Evolutionary conservation across 2,113 vertebrate species (phyloP), one percentile per base, ranked within the genome.

Genomic region (Dipodomys ordii): DNA sequence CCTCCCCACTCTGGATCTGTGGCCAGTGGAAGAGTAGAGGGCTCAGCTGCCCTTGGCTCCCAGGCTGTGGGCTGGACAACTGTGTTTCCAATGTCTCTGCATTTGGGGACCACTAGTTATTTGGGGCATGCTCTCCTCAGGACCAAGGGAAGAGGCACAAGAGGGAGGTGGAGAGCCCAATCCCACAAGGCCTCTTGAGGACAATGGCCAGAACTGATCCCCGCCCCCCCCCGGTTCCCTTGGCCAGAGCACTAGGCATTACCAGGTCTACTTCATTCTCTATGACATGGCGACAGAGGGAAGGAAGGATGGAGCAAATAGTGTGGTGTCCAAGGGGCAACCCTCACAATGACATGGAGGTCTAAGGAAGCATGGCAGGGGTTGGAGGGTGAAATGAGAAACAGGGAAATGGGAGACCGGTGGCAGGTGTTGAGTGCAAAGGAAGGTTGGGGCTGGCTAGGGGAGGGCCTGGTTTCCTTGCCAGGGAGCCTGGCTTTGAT

Each of bases 261-360:
- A 10, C 15, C 74, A 86, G 5, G 8, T 39, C 18, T 6, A 4
- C 67, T 44, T 39, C 32, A 20, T 6, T 30, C 60, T 1, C n/a
- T 6, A 12, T 18, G 82, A 79, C 23, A 3, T 2, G 8, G 6
- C 0, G 0, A 49, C 44, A 22, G 20, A 23, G 15, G 3, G 4
- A 39, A 82, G 28, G 28, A 27, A 72, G 44, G 28, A 71, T 44
- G 13, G 78, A 89, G 39, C 44, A 22, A 23, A 69, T 22, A 6
- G 39, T 15, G 30, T 6, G 1, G 1, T 2, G 15, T 35, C 39
- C 25, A 16, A 0, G 1, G 28, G 46, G 15, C 1, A 27, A 32
- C 13, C 6, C 0, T 11, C 49, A 30, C 23, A 3, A 2, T 0
- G 8, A 12, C 30, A 35, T 22, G 30, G 32, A 53, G 67, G 10